Base-by-base conservation (phyloP, 2,797 vertebrate species). In the Melanotaenia boesemani region DNA sequence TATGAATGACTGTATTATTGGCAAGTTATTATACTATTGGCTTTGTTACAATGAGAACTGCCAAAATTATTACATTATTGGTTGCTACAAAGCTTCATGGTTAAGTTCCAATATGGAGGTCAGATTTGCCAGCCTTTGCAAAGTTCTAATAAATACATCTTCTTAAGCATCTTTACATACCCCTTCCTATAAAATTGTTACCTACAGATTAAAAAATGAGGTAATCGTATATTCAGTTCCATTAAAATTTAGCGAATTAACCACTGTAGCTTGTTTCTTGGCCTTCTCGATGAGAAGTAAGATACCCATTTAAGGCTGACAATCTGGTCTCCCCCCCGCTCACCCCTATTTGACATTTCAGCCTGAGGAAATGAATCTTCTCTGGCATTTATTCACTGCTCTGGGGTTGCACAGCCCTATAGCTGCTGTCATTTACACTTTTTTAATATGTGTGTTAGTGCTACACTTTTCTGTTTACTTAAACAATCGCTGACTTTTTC, bases 371-470 rank as follows among this genome's bases (percentile, higher is more conserved):
- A 91, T 84, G 85, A 89, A 90, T 90, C 74, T 72, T 83, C 83
- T 60, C 67, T 94, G 91, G 88, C 91, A 94, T 94, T 94, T 94
- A 90, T 92, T 92, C 88, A 75, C 79, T 70, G 74, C 80, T 80
- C 73, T 61, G 30, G 89, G 93, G 84, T 92, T 88, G 76, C 66
- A 77, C 80, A 89, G 83, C 87, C 86, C 77, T 90, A 89, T 88
- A 84, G 85, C 70, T 75, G 62, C 85, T 93, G 90, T 91, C 92
- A 94, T 90, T 94, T 92, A 83, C 86, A 87, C 87, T 30, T 64
- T 88, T 84, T 78, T 73, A 84, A 83, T 81, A 75, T 80, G 61
- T 81, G 74, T 79, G 76, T 85, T 82, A 72, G 78, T 50, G 62
- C 79, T 59, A 63, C 75, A 59, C 52, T 74, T 80, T 74, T 63